Evolutionary conservation across 2,797 vertebrate genomes (phyloP).

Genomic region (Clarias platycephalus): DNA sequence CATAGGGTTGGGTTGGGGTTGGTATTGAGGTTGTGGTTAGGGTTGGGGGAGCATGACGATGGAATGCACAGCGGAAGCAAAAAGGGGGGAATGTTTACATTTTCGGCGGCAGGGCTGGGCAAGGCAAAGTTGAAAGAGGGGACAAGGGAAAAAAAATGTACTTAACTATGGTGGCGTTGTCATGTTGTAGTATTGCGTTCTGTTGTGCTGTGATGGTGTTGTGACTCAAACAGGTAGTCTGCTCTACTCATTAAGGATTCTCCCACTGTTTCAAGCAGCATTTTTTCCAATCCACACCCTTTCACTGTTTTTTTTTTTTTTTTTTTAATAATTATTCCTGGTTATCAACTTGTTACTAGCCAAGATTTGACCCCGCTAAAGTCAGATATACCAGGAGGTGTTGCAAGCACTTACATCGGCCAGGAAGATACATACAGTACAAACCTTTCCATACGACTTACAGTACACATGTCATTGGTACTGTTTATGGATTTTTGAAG

Average conservation of each 20-base stretch:
- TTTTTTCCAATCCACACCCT: slow-evolving; percentile 29
- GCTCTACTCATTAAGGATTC: slow-evolving; percentile 30
- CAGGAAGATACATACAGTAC: neutral
- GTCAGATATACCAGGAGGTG: slow-evolving; percentile 17
- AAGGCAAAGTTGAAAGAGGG: slow-evolving; percentile 33
- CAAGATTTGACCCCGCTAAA: slow-evolving; percentile 9
- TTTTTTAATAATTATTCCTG: neutral
- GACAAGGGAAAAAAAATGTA: slow-evolving; percentile 37
- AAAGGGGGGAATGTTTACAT: slow-evolving; percentile 33
- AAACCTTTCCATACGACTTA: neutral
- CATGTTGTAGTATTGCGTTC: slow-evolving; percentile 30
- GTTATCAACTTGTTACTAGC: slow-evolving; percentile 27
- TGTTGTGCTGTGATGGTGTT: slow-evolving; percentile 37
- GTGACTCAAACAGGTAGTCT: slow-evolving; percentile 45
- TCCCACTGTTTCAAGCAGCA: slow-evolving; percentile 2
- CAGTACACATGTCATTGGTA: slow-evolving; percentile 11
- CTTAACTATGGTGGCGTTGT: slow-evolving; percentile 43
- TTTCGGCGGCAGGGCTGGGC: slow-evolving; percentile 43
- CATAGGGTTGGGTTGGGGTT: slow-evolving; percentile 7
- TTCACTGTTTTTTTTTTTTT: neutral
- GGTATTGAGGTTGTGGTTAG: neutral
- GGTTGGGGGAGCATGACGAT: slow-evolving; percentile 26
- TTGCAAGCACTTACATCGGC: slow-evolving; percentile 48
- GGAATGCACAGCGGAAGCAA: slow-evolving; percentile 46
- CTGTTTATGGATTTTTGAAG: slow-evolving; percentile 24